Percentiles rank a stretch among this genome's conserved stretches.
Evolutionary conservation across 2,888 invertebrate genomes (phyloP).

Genomic region (Nomada fucata): DNA sequence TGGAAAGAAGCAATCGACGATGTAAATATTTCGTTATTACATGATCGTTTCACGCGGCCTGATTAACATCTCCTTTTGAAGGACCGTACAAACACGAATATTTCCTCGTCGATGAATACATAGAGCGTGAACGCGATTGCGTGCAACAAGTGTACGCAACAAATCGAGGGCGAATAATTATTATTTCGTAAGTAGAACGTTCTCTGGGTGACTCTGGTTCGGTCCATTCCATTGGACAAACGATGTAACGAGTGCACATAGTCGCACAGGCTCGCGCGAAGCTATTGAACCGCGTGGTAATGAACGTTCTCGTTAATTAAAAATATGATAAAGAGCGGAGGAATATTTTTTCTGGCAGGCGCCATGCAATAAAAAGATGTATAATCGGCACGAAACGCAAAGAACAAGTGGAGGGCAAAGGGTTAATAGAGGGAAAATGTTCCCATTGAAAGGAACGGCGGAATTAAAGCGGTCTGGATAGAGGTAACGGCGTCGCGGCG

Average conservation of each 20-base stretch:
- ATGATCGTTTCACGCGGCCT: background rate
- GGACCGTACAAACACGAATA: no score
- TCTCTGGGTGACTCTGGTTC: background rate
- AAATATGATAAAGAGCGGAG: background rate
- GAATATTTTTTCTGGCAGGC: background rate
- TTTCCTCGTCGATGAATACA: background rate
- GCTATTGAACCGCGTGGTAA: background rate
- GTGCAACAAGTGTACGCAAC: conserved; percentile 4
- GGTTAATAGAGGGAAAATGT: conserved; percentile 52
- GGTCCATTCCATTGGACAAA: background rate
- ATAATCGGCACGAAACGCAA: background rate
- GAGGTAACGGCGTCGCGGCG: conserved; percentile 58
- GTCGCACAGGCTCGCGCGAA: background rate
- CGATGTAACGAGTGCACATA: background rate
- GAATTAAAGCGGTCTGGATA: conserved; percentile 47
- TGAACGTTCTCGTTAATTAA: background rate
- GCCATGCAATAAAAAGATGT: background rate
- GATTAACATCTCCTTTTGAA: background rate
- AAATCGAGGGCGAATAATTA: background rate
- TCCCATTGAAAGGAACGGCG: conserved; percentile 61
- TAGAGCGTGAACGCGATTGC: background rate
- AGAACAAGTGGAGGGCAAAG: conserved; percentile 9
- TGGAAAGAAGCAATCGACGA: background rate
- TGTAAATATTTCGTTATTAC: background rate
- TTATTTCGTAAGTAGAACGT: background rate